These are phyloP conservation scores for Pedicia rivosa DNA, from an alignment of 2,888 invertebrate genomes.

Conservation along the genomic window DNA sequence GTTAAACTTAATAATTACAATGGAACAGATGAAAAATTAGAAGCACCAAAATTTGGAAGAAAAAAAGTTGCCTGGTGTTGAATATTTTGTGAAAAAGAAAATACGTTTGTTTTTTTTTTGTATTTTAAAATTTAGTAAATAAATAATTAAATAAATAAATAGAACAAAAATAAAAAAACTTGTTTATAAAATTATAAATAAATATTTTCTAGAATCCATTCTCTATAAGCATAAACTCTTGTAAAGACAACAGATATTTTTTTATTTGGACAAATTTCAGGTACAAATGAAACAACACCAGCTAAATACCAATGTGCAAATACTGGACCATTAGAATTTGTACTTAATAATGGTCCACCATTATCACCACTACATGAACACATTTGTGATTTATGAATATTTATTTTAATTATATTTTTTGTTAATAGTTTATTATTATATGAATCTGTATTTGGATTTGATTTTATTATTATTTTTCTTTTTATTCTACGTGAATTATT, in stretches of 20 bases:
- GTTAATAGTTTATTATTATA: too few species aligned
- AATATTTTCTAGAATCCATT: slow-evolving; percentile 30
- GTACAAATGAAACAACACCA: slow-evolving; percentile 49
- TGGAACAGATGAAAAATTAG: not conserved
- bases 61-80: slow-evolving; percentile 27
- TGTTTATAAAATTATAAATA: too few species aligned
- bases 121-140: too few species aligned
- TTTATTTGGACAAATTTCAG: slow-evolving; percentile 39
- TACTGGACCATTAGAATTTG: slow-evolving; percentile 14
- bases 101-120: too few species aligned
- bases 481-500: too few species aligned
- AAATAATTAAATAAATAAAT: too few species aligned
- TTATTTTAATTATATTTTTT: too few species aligned
- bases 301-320: slow-evolving; percentile 35
- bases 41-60: slow-evolving; percentile 21
- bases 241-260: slow-evolving; percentile 43
- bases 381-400: too few species aligned
- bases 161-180: too few species aligned
- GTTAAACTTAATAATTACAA: not conserved
- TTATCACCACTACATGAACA: slow-evolving; percentile 47
- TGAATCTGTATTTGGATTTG: too few species aligned
- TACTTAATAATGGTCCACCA: slow-evolving; percentile 42
- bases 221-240: slow-evolving; percentile 31
- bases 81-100: too few species aligned
- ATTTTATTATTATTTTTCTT: too few species aligned